Base-by-base conservation (phyloP, 2,113 vertebrate species). In the Otocyon megalotis region DNA sequence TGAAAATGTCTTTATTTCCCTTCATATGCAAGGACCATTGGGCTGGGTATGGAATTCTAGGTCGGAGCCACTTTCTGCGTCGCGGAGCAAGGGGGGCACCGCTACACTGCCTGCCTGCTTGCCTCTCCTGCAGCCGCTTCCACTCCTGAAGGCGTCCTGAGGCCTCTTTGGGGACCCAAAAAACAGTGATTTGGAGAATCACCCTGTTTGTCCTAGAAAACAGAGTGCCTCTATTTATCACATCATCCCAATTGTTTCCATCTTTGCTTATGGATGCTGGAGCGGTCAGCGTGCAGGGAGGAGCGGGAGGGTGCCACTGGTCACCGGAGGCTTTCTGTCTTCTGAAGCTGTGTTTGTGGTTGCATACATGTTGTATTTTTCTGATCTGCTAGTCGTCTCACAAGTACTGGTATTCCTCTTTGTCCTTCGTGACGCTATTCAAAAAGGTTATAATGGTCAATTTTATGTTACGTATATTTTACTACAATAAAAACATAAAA, bases 241-340 rank as follows among this genome's bases (percentile, higher is more conserved):
- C 24, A 1, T 7, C 16, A 19, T 30, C 69, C 30, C 3, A 0
- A 28, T 0, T 0, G 53, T 5, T 8, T 14, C 0, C 13, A 0
- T 19, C 53, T 48, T 74, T 17, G 62, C 81, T 10, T 43, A 1
- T 3, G 12, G 56, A 4, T 6, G 24, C 20, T 32, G 1, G 37
- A 24, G 81, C 80, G 16, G 24, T 7, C 53, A 0, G 37, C 2
- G 30, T 15, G 43, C 65, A 54, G 58, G 16, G 3, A 3, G 24
- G 13, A 11, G 53, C 5, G 12, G 17, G n/a, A 32, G 63, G 1
- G 26, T 48, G 32, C 63, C 17, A 0, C 24, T 15, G 63, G 71
- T 26, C 71, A 2, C 15, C 48, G 19, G 35, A 9, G 24, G 50
- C 83, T 58, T 6, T 56, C 15, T 26, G 8, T 15, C 37, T 69